phyloP scores from a whole-genome alignment of 1,140 invertebrate species.

The Sycophila sp. region DNA sequence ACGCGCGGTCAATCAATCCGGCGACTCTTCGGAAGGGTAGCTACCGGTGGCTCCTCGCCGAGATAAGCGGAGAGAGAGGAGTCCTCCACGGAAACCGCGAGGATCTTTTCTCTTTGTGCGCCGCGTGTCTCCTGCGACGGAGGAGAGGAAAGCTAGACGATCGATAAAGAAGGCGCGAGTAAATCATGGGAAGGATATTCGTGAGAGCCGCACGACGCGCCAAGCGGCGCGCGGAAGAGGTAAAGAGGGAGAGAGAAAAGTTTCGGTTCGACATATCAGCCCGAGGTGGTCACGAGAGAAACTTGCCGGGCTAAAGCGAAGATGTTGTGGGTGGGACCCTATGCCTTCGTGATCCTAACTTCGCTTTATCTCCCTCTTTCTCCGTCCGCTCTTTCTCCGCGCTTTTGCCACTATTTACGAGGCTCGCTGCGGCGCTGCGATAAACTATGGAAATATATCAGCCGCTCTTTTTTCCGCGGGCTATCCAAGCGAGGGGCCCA shows the following conservation, averaged over 20 bases:
- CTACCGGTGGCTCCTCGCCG: too few relatives aligned
- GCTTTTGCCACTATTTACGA: slow-evolving; percentile 25
- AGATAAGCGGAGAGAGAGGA: neutral
- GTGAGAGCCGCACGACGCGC: slow-evolving; percentile 52
- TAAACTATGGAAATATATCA: slow-evolving; percentile 27
- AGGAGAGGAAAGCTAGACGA: slow-evolving; percentile 29
- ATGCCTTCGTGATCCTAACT: slow-evolving; percentile 54
- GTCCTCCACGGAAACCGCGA: too few relatives aligned
- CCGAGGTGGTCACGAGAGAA: slow-evolving; percentile 65
- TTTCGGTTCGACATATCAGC: slow-evolving; percentile 66
- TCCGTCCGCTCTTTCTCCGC: slow-evolving; percentile 43
- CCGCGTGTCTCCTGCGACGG: slow-evolving; percentile 21
- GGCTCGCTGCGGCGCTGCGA: neutral
- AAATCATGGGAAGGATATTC: slow-evolving; percentile 63
- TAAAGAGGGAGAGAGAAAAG: slow-evolving; percentile 47
- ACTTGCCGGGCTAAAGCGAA: slow-evolving; percentile 41
- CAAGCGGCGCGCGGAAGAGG: slow-evolving; percentile 35
- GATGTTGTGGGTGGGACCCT: slow-evolving; percentile 62
- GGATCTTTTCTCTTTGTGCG: neutral
- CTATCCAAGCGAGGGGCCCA: too few relatives aligned
- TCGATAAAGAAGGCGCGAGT: slow-evolving; percentile 49
- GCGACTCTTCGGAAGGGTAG: neutral
- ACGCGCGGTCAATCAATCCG: slow-evolving; percentile 32
- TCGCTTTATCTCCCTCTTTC: slow-evolving; percentile 42
- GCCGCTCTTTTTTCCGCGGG: neutral